Base-by-base conservation (phyloP, 2,888 invertebrate genomes). In the Anticlea derivata region DNA sequence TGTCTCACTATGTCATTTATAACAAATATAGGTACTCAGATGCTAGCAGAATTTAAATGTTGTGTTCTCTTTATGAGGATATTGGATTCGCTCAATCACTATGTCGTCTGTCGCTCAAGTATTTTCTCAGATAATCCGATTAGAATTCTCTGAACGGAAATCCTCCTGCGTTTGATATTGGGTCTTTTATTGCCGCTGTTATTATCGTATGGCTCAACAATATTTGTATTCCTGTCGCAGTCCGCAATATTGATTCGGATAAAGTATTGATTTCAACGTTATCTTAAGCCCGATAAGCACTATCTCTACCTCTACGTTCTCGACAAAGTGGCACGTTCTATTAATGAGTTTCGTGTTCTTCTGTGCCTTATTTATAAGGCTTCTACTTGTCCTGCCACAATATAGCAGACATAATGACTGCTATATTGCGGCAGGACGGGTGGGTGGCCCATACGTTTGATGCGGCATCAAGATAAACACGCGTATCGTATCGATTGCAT, bases 401-500 rank as follows among this genome's bases (percentile, higher is more conserved):
- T n/a, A n/a, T n/a, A n/a, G n/a, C n/a, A n/a, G n/a, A n/a, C n/a
- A 7, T 13, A 12, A 12, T 31, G 17, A 17, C 17, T 17, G 4
- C 17, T 12, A 33, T 39, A n/a, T 41, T 27, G 12, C 11, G 11
- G 22, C 20, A 29, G 30, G 24, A 41, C 30, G 26, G 34, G 17
- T 46, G 2, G 17, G 34, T 27, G 23, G 29, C 40, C 29, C 13
- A 46, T 22, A 12, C 11, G 13, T 13, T 44, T 44, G 23, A 37
- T 17, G 20, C 23, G 41, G 26, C 26, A 12, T 33, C 7, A 5
- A 7, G 37, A 37, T 46, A 30, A 52, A 43, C 10, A 48, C 26
- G 37, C 17, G 33, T 29, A 50, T 45, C 29, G 30, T 41, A 51
- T 51, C 34, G 35, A 55, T 57, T 43, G 45, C 41, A 43, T 48